These are phyloP conservation scores for Stichodactyla mertensii DNA, from an alignment of 64 coral and sea anemone species.

Conservation along the genomic window DNA sequence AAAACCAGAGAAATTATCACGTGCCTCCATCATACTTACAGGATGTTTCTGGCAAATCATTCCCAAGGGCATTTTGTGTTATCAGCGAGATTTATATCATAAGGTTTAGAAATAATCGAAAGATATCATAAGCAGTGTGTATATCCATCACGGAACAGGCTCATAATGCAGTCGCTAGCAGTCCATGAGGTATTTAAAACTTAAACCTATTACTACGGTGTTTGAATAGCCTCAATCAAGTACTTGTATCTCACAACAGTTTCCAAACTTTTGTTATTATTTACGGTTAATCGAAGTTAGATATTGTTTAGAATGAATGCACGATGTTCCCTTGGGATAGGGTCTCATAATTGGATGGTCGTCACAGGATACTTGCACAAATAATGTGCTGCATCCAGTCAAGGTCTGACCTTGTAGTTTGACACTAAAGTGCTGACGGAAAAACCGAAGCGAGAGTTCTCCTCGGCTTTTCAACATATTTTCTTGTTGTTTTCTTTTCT, in stretches of 20 bases:
- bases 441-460: not conserved
- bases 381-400: not conserved
- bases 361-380: conserved; percentile 10
- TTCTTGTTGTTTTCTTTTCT: conserved; percentile 17
- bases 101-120: not conserved
- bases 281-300: not conserved
- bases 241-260: not conserved
- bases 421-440: conserved; percentile 10
- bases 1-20: not conserved
- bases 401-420: not conserved
- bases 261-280: conserved; percentile 1
- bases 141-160: not conserved
- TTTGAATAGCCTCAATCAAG: conserved; percentile 8
- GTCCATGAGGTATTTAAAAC: not conserved
- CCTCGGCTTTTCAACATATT: not conserved
- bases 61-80: not conserved
- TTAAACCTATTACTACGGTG: not conserved
- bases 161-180: not conserved
- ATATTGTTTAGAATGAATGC: not conserved
- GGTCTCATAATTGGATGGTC: not conserved
- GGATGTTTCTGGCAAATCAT: not conserved
- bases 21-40: not conserved
- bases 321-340: not conserved
- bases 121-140: not conserved
- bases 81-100: not conserved